A percentile compares a stretch with the other conserved stretches of the same genome.
These are phyloP conservation scores for Lamellibrachia columna DNA, from an alignment of 2,888 invertebrate genomes.

Conservation along the genomic window DNA sequence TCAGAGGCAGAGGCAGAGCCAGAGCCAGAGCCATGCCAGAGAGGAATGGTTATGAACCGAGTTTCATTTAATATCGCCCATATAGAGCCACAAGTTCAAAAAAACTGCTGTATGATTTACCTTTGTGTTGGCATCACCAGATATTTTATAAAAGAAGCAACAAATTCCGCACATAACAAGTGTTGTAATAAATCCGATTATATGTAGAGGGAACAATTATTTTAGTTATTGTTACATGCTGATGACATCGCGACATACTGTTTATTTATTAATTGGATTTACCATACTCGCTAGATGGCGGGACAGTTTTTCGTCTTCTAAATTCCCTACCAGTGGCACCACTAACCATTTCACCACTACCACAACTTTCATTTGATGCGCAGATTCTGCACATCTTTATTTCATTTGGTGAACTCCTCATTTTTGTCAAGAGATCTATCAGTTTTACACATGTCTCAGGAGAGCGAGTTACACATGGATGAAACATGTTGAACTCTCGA, in stretches of 20 bases:
- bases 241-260: background rate
- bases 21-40: too few relatives aligned
- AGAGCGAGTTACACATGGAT: too few relatives aligned
- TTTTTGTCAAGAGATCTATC: too few relatives aligned
- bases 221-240: background rate
- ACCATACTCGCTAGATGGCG: background rate
- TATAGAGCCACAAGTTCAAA: background rate
- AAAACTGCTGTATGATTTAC: background rate
- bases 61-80: background rate
- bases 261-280: background rate
- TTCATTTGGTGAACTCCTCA: too few relatives aligned
- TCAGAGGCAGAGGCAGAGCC: too few relatives aligned
- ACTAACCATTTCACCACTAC: background rate
- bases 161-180: background rate
- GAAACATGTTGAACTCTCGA: too few relatives aligned
- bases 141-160: background rate
- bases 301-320: background rate
- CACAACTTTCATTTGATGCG: too few relatives aligned
- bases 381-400: too few relatives aligned
- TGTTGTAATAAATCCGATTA: background rate
- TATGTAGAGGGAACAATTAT: background rate
- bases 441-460: too few relatives aligned
- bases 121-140: background rate
- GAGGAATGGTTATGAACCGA: too few relatives aligned
- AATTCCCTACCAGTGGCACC: background rate